Evolutionary conservation across 2,797 vertebrate genomes (phyloP), one percentile per base, ranked within the genome.

Genomic region (Saguinus oedipus): DNA sequence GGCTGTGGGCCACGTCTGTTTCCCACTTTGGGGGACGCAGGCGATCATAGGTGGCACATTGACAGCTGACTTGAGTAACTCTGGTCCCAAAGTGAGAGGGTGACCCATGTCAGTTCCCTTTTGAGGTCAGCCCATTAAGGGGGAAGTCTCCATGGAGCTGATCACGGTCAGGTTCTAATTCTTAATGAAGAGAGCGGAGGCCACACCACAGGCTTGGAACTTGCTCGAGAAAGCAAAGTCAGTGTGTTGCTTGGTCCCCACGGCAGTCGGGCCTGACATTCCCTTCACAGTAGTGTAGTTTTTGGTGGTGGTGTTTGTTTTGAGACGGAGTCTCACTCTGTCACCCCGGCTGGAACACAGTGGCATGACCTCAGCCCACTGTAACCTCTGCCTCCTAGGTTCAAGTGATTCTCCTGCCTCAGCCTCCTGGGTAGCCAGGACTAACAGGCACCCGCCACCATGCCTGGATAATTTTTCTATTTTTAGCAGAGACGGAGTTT

Each of bases 221-320:
- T 33, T 75, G 24, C 30, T 30, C 24, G 1, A 2, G 17, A 7
- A 53, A 79, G 26, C 44, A 30, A 10, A 26, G 3, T 30, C 30
- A 46, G 26, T 44, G 13, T 0, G 0, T 72, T 1, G 6, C 39
- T 2, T 42, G 92, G 15, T 7, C 7, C 7, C n/a, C 2, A 1
- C 3, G 9, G 42, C 15, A 15, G 33, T 22, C 7, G 17, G 1
- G 17, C 4, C n/a, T 68, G n/a, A 68, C 11, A 46, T 48, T 48
- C 22, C 44, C 17, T 20, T 42, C 90, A 20, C 1, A 13, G 59
- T n/a, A 33, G n/a, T 7, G 11, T 19, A 68, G 64, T 68, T 68
- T 68, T 19, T 19, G 64, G 33, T n/a, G 64, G 33, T 64, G 7
- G 33, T 64, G 30, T n/a, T 33, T 68, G 64, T 68, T 68, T n/a